Conservation (phyloP, 1,140 invertebrate species). For the Tetragnatha versicolor region DNA sequence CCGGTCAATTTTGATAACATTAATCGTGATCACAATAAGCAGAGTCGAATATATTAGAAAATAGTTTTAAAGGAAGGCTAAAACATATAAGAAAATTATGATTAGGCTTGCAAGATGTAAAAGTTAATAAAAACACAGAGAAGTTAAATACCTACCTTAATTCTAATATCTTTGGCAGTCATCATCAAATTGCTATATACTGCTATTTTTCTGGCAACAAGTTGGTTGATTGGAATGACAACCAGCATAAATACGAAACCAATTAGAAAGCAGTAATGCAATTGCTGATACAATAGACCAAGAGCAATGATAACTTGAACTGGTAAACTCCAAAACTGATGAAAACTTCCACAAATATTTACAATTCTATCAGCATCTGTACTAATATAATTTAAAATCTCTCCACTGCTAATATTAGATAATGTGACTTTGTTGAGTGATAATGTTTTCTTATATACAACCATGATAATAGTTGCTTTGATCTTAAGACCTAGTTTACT, state of each 20-base stretch:
- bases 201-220: conserved; percentile 89
- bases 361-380: conserved; percentile 94
- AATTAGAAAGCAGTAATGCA: conserved; percentile 89
- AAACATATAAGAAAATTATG: too few species aligned
- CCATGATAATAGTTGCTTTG: conserved; percentile 80
- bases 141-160: conserved; percentile 69
- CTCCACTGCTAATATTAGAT: conserved; percentile 74
- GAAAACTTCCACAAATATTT: conserved; percentile 94
- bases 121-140: conserved; percentile 25
- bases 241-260: conserved; percentile 86
- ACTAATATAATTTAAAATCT: conserved; percentile 97
- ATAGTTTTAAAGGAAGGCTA: too few species aligned
- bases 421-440: conserved; percentile 65
- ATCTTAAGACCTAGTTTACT: conserved; percentile 86
- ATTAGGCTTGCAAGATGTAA: too few species aligned
- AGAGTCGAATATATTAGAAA: too few species aligned
- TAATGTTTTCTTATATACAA: conserved; percentile 86
- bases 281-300: conserved; percentile 83
- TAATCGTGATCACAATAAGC: too few species aligned
- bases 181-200: conserved; percentile 86
- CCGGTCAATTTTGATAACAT: too few species aligned
- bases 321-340: conserved; percentile 95
- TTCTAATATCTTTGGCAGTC: conserved; percentile 87
- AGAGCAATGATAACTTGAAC: conserved; percentile 82
- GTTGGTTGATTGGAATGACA: conserved; percentile 93